Evolutionary conservation across 2,888 invertebrate species (phyloP).

Genomic region (Caenorhabditis uteleia): DNA sequence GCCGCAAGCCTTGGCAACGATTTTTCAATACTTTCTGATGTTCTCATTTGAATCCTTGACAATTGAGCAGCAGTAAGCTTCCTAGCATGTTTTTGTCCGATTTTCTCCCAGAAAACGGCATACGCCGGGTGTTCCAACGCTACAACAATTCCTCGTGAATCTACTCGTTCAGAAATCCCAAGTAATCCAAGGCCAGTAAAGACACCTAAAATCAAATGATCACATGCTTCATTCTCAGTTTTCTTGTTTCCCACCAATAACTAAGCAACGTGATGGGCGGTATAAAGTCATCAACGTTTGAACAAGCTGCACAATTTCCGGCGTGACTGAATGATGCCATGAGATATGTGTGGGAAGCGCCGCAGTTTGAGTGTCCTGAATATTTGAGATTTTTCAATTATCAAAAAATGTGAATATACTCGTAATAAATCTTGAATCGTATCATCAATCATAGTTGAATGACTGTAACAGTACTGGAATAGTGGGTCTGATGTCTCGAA

Average conservation of each 20-base stretch:
- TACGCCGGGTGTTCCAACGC: constrained; percentile 59
- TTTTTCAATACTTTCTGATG: constrained; percentile 50
- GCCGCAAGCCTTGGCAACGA: constrained; percentile 42
- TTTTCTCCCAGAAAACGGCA: constrained; percentile 53
- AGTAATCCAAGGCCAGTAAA: constrained; percentile 48
- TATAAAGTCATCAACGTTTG: constrained; percentile 64
- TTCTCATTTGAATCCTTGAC: constrained; percentile 56
- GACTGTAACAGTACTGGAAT: constrained; percentile 58
- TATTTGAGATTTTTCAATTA: neutral
- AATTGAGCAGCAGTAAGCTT: constrained; percentile 41
- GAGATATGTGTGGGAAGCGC: constrained; percentile 46
- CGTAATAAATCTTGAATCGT: constrained; percentile 47
- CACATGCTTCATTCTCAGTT: neutral
- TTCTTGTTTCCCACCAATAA: constrained; percentile 57
- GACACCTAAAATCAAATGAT: constrained; percentile 26
- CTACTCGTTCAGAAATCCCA: constrained; percentile 45
- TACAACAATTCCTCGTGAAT: constrained; percentile 54
- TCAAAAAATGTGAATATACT: constrained; percentile 15
- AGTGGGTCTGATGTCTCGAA: constrained; percentile 54
- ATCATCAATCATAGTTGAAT: constrained; percentile 53
- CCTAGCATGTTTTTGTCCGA: constrained; percentile 54
- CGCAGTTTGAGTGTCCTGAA: constrained; percentile 55
- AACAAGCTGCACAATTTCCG: constrained; percentile 65
- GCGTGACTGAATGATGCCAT: constrained; percentile 60
- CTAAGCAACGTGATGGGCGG: constrained; percentile 69